Evolutionary conservation across 2,888 invertebrate genomes (phyloP).

Genomic region (Philaethria dido): DNA sequence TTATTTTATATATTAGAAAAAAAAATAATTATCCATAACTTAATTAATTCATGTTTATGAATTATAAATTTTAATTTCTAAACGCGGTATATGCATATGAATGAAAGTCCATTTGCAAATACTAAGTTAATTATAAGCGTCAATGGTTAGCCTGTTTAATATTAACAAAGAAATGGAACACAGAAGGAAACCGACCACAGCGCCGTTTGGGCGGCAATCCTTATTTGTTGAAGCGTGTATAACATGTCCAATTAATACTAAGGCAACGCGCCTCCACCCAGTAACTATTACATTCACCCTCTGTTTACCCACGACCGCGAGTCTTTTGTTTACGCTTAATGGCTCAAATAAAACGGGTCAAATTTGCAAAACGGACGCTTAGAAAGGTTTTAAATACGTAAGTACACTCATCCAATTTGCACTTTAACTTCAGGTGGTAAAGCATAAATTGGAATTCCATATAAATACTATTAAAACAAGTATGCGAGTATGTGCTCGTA

Average conservation of each 20-base stretch:
- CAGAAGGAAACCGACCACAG: conserved; percentile 35
- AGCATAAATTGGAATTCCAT: conserved; percentile 59
- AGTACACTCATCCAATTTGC: conserved; percentile 56
- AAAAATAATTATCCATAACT: too few species aligned
- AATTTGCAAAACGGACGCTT: conserved; percentile 75
- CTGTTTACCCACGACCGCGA: conserved; percentile 70
- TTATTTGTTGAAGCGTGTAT: conserved; percentile 75
- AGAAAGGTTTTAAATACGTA: conserved; percentile 68
- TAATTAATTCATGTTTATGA: too few species aligned
- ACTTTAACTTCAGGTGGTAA: conserved; percentile 60
- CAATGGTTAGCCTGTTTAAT: conserved; percentile 33
- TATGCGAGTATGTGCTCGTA: conserved; percentile 58
- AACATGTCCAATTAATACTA: conserved; percentile 79
- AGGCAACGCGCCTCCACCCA: conserved; percentile 69
- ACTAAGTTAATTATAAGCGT: conserved; percentile 24
- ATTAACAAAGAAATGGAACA: conserved; percentile 34
- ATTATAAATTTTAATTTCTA: too few species aligned
- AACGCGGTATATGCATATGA: not conserved
- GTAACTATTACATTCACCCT: conserved; percentile 76
- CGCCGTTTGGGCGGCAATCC: conserved; percentile 55
- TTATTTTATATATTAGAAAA: too few species aligned
- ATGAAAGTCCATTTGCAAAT: conserved; percentile 4
- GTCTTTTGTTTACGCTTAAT: conserved; percentile 82
- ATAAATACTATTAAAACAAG: conserved; percentile 61
- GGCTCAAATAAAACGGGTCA: conserved; percentile 81